These are phyloP conservation scores for Falco concolor DNA, from an alignment of 2,797 vertebrate species.

Conservation along the genomic window DNA sequence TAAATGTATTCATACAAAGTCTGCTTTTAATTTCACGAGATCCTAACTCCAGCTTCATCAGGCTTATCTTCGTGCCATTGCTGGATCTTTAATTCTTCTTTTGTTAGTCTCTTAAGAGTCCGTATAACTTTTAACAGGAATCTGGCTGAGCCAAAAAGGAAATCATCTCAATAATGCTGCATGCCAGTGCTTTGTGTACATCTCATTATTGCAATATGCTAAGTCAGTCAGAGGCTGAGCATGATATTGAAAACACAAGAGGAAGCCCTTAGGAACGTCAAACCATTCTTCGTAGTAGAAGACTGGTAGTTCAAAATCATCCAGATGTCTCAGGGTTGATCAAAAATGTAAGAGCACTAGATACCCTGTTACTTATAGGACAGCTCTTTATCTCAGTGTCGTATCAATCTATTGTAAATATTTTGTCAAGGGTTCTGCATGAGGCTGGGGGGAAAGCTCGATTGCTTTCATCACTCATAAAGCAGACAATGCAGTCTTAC, in stretches of 20 bases:
- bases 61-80: conserved; percentile 52
- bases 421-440: conserved; percentile 3
- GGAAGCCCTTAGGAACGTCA: conserved; percentile 30
- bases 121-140: conserved; percentile 58
- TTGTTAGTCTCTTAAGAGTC: conserved; percentile 51
- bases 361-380: neutral
- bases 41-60: conserved; percentile 19
- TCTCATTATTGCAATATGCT: conserved; percentile 52
- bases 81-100: conserved; percentile 50
- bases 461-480: conserved; percentile 23
- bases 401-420: conserved; percentile 19
- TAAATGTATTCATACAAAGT: conserved; percentile 16
- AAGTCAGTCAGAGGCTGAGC: conserved; percentile 11
- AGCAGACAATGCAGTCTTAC: neutral
- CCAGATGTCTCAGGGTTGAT: conserved; percentile 30
- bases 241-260: conserved; percentile 49
- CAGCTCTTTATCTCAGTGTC: neutral
- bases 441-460: neutral
- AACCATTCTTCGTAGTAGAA: conserved; percentile 18
- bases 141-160: conserved; percentile 66
- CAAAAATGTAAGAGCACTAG: neutral
- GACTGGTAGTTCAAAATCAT: conserved; percentile 49
- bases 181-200: conserved; percentile 57
- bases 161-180: conserved; percentile 52
- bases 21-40: conserved; percentile 56